Evolutionary conservation across 2,113 vertebrate genomes (phyloP), one percentile per base, ranked within the genome.

Genomic region (Erythrocercus mccallii): DNA sequence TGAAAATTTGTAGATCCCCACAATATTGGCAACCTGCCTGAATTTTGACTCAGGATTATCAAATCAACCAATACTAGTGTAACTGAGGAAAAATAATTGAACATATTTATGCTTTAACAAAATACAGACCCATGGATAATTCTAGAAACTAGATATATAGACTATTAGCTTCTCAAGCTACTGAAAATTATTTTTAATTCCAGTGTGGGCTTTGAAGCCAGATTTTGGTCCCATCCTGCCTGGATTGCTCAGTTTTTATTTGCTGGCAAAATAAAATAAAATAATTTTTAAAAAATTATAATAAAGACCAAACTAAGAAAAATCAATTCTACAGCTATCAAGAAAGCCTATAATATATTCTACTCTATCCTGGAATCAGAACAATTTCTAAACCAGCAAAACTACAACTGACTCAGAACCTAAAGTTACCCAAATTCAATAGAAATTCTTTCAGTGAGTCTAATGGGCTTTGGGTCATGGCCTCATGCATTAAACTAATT

Each of bases 401-500:
- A 91, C 23, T 86, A 33, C 64, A 79, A 78, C 65, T 76, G 38
- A 60, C 33, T 92, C 68, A 62, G 58, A 77, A 92, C 22, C 65
- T 71, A 81, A 94, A 88, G 62, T 21, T 86, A 40, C 73, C 42
- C 8, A 12, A 88, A 94, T 90, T 93, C 85, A 95, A 88, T 73
- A 89, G 68, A 87, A 94, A 92, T 88, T 81, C 47, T 90, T 71
- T 82, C 89, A 91, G 61, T 69, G 70, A 92, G 54, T 80, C 76
- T 95, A 94, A 96, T 96, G 81, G 91, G 84, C 62, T 95, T 95
- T 94, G 57, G 87, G 91, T 92, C 84, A 85, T 50, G 80, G 21
- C 84, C 91, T 95, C 38, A 18, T 57, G 87, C 89, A 95, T 96
- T 95, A 92, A 94, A 91, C 61, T 92, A 94, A 91, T 92, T 97